phyloP scores from a whole-genome alignment of 2,888 invertebrate genomes.

The Disparrhopalites patrizii region DNA sequence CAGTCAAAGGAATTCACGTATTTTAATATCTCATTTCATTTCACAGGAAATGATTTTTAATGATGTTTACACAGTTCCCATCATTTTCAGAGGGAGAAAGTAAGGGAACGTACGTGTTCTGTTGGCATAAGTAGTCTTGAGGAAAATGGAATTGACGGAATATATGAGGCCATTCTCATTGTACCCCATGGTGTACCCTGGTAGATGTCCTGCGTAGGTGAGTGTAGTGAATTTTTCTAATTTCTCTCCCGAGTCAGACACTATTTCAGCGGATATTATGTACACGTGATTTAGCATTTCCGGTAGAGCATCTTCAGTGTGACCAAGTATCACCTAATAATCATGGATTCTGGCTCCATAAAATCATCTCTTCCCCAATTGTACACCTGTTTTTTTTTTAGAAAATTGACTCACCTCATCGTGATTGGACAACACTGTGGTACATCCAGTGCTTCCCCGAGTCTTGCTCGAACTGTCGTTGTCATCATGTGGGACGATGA shows the following conservation, averaged over 20 bases:
- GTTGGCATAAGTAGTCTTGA: conserved; percentile 63
- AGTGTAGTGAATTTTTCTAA: conserved; percentile 73
- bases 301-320: conserved; percentile 77
- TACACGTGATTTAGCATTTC: conserved; percentile 78
- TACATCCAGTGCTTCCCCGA: conserved; percentile 66
- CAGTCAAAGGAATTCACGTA: not conserved
- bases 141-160: conserved; percentile 77
- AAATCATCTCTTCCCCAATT: no score
- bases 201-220: conserved; percentile 81
- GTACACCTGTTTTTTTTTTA: not conserved
- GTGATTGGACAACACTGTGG: conserved; percentile 66
- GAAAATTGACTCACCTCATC: conserved; percentile 30
- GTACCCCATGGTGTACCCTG: conserved; percentile 85
- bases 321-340: conserved; percentile 69
- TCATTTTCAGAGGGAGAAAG: not conserved
- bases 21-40: no score
- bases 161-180: conserved; percentile 79
- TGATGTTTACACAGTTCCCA: not conserved
- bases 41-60: not conserved
- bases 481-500: conserved; percentile 30
- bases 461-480: conserved; percentile 30
- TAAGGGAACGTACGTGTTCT: conserved; percentile 60
- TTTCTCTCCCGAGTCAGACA: conserved; percentile 31
- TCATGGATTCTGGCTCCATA: no score
- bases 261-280: conserved; percentile 57